These are phyloP conservation scores for Osmoderma eremita DNA, from an alignment of 2,888 invertebrate genomes.

Conservation along the genomic window DNA sequence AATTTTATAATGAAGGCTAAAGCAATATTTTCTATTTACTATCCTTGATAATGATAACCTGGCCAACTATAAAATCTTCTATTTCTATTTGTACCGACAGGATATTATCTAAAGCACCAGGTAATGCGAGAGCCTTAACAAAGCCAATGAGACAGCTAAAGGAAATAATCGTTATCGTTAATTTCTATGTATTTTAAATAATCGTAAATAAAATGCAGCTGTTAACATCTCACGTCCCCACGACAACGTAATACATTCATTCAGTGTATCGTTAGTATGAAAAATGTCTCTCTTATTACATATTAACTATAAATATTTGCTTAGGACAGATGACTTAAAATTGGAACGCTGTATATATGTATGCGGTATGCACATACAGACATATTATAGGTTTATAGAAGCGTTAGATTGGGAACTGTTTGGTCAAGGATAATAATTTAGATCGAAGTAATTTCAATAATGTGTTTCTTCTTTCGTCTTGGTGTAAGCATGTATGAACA, in stretches of 20 bases:
- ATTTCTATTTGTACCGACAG: background rate
- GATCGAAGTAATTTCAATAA: conserved; percentile 35
- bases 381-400: background rate
- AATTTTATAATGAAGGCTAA: conserved; percentile 21
- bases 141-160: conserved; percentile 37
- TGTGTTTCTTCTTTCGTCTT: background rate
- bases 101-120: conserved; percentile 13
- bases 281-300: conserved; percentile 37
- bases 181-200: conserved; percentile 48
- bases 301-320: conserved; percentile 48
- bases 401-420: conserved; percentile 32
- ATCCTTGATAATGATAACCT: conserved; percentile 20
- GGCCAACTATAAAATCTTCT: background rate
- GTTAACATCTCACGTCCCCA: conserved; percentile 44
- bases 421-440: conserved; percentile 37
- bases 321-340: conserved; percentile 49
- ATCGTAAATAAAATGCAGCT: conserved; percentile 49
- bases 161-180: conserved; percentile 46
- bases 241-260: too few species aligned
- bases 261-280: background rate
- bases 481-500: too few species aligned
- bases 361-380: background rate
- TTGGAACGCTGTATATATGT: conserved; percentile 22
- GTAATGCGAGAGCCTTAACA: conserved; percentile 4
- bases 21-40: conserved; percentile 8